Evolutionary conservation across 1,140 invertebrate species (phyloP).

Genomic region (Drosophila cardini): DNA sequence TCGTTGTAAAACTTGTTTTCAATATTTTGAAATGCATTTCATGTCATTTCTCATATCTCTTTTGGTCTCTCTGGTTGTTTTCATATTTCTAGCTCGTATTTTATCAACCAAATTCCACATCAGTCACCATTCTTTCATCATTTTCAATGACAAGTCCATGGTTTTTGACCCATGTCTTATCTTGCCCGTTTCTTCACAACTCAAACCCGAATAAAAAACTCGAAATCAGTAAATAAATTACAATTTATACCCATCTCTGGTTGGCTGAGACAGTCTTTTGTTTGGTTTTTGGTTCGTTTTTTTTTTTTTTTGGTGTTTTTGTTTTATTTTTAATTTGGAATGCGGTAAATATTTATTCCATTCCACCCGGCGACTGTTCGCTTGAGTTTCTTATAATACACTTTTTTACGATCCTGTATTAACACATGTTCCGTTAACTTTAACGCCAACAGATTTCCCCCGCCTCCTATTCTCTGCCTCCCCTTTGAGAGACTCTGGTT

Average conservation of each 20-base stretch:
- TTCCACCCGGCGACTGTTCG: conserved; percentile 9
- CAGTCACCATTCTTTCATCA: conserved; percentile 27
- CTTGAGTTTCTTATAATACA: conserved; percentile 50
- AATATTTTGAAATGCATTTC: conserved; percentile 71
- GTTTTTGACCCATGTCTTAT: conserved; percentile 65
- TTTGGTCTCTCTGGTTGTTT: conserved; percentile 16
- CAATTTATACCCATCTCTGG: conserved; percentile 24
- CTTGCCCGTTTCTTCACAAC: conserved; percentile 49
- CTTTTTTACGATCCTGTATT: conserved; percentile 65
- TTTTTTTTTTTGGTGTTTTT: conserved; percentile 57
- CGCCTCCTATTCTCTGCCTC: conserved; percentile 3
- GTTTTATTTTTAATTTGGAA: conserved; percentile 68
- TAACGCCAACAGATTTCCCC: conserved; percentile 43
- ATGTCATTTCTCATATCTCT: conserved; percentile 21
- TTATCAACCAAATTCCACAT: conserved; percentile 63
- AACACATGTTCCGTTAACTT: conserved; percentile 69
- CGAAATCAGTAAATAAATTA: conserved; percentile 70
- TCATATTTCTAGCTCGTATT: conserved; percentile 68
- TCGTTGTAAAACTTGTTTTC: conserved; percentile 70
- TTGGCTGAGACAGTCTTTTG: conserved; percentile 28
- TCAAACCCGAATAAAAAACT: conserved; percentile 25
- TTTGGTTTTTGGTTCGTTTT: conserved; percentile 59
- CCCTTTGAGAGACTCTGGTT: conserved; percentile 35
- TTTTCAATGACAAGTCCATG: conserved; percentile 10
- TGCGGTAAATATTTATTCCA: conserved; percentile 69